Conservation (phyloP, 2,888 invertebrate species). For the Tetragonisca angustula region DNA sequence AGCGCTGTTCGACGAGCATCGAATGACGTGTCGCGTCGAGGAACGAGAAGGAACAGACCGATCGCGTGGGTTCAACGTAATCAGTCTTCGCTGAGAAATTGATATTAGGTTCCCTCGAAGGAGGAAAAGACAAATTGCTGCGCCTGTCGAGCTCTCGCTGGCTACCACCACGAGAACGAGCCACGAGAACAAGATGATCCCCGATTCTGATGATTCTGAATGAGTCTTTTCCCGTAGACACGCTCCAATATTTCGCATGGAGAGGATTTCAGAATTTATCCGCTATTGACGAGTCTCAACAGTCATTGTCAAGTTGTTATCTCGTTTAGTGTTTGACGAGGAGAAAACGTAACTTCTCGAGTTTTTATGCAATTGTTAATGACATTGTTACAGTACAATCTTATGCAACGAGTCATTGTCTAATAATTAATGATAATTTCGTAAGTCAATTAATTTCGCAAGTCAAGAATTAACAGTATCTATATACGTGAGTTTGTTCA, state of each 20-base stretch:
- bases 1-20: constrained; percentile 50
- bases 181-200: not conserved
- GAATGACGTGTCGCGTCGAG: constrained; percentile 56
- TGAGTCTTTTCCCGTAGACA: not conserved
- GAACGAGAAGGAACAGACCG: constrained; percentile 46
- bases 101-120: constrained; percentile 43
- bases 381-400: too few relatives aligned
- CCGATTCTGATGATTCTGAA: not conserved
- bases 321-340: not conserved
- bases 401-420: too few relatives aligned
- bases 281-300: not conserved
- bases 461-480: too few relatives aligned
- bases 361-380: not conserved
- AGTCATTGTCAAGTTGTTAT: not conserved
- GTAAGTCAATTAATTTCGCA: too few relatives aligned
- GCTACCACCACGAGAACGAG: not conserved
- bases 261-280: not conserved
- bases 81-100: constrained; percentile 57
- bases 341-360: not conserved
- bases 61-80: constrained; percentile 55
- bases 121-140: constrained; percentile 46
- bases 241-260: not conserved
- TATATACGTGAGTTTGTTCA: too few relatives aligned
- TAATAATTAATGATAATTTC: too few relatives aligned
- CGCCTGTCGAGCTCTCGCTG: not conserved